phyloP scores from a whole-genome alignment of 2,113 vertebrate genomes.

The Megaceryle maxima region DNA sequence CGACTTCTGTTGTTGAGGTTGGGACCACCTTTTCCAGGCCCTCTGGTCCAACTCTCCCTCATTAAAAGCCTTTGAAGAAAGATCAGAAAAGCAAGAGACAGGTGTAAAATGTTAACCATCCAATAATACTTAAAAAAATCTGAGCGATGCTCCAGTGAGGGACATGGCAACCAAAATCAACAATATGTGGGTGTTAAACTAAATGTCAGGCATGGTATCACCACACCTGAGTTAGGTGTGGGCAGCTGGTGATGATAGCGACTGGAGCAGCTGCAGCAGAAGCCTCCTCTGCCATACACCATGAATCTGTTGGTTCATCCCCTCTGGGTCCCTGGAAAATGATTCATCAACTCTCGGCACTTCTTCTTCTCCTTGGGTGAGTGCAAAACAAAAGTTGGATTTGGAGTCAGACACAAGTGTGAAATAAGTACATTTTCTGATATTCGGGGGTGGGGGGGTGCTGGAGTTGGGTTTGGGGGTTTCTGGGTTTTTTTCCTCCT shows the following conservation, averaged over 20 bases:
- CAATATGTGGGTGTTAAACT: accelerated
- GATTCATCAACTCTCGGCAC: not conserved
- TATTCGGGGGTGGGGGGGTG: too few species aligned
- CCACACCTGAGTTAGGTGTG: accelerated
- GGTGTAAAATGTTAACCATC: accelerated
- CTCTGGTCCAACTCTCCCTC: not conserved
- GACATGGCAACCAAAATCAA: not conserved
- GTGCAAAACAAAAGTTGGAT: too few species aligned
- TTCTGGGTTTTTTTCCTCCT: accelerated
- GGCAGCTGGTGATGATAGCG: not conserved
- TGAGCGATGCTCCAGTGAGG: accelerated
- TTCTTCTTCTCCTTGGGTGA: not conserved
- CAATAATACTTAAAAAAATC: not conserved
- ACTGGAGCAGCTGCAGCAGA: too few species aligned
- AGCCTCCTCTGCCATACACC: accelerated
- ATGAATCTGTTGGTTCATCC: not conserved
- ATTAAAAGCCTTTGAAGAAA: not conserved
- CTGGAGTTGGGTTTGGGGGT: not conserved
- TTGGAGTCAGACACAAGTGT: accelerated
- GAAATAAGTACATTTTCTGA: not conserved
- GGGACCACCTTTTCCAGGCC: not conserved
- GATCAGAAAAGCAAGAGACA: not conserved
- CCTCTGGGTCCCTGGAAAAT: accelerated
- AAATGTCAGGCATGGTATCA: not conserved
- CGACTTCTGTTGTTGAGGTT: accelerated